Base-by-base conservation (phyloP, 2,113 vertebrate genomes). In the Sisor rabdophorus region DNA sequence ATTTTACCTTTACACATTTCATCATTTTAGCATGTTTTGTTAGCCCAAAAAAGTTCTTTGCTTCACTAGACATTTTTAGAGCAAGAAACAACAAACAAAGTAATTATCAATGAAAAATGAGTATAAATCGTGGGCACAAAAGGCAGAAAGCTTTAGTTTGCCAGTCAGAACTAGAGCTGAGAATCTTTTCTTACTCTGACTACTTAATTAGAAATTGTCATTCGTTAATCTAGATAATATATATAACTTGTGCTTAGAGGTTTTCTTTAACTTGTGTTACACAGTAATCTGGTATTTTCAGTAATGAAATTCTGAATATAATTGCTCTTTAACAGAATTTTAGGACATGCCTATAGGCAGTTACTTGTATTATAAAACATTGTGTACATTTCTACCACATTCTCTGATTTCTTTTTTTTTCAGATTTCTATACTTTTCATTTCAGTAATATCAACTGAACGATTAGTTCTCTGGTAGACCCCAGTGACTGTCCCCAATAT, bases 381-480 rank as follows among this genome's bases (percentile, higher is more conserved):
- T 73, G 13, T 4, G 24, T n/a, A 17, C 26, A 11, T 36, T 36
- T 36, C 7, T 36, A 36, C 32, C 7, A 44, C 20, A 2, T 32
- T 30, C 53, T 30, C n/a, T 15, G 63, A 11, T 3, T 9, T 68
- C 13, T 48, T 3, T 48, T 44, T 10, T 26, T 81, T 81, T 64
- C 65, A 81, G 80, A 36, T 47, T 71, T 30, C 47, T 26, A 71
- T 11, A 67, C 17, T 58, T 13, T n/a, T 9, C 15, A 54, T 28
- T 69, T 68, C 17, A 9, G 0, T 30, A 20, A 28, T 13, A 26
- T 48, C 54, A 9, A 17, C 59, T 32, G 40, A 76, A 28, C 22
- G 30, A 26, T 13, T 30, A 1, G 1, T 79, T 32, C 58, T 56
- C 28, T 40, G 17, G 30, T 69, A 28, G 53, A 58, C 24, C 40